Percentiles rank a stretch among this genome's conserved stretches.
Conservation (phyloP, 2,888 invertebrate species). For the Drosophila crucigera region DNA sequence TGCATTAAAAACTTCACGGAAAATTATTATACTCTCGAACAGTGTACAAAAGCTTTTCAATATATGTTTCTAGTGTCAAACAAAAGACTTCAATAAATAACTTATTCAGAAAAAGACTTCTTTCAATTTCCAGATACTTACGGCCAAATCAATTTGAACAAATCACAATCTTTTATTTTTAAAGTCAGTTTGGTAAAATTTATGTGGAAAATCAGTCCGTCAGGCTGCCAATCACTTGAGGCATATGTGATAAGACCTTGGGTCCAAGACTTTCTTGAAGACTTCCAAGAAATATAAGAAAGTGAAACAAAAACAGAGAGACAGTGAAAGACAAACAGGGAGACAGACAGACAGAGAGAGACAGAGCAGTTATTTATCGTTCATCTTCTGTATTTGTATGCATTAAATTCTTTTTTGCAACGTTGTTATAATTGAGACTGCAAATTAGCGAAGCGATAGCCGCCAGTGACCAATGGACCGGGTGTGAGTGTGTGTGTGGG, state of each 20-base stretch:
- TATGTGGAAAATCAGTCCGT: background rate
- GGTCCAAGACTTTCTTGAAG: background rate
- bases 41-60: background rate
- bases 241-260: constrained; percentile 10
- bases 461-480: background rate
- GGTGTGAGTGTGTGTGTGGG: background rate
- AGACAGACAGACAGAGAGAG: background rate
- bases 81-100: background rate
- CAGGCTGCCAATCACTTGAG: constrained; percentile 13
- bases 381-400: background rate
- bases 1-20: background rate
- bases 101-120: too few species aligned
- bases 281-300: constrained; percentile 27
- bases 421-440: constrained; percentile 57
- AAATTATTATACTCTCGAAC: background rate
- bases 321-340: background rate
- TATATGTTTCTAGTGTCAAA: background rate
- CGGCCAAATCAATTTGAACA: too few species aligned
- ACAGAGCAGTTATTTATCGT: constrained; percentile 21
- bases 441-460: constrained; percentile 54
- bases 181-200: background rate
- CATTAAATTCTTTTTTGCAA: constrained; percentile 29
- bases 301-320: background rate
- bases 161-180: too few species aligned
- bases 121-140: too few species aligned